phyloP scores from a whole-genome alignment of 2,888 invertebrate genomes.

The Eustalomyia histrio region DNA sequence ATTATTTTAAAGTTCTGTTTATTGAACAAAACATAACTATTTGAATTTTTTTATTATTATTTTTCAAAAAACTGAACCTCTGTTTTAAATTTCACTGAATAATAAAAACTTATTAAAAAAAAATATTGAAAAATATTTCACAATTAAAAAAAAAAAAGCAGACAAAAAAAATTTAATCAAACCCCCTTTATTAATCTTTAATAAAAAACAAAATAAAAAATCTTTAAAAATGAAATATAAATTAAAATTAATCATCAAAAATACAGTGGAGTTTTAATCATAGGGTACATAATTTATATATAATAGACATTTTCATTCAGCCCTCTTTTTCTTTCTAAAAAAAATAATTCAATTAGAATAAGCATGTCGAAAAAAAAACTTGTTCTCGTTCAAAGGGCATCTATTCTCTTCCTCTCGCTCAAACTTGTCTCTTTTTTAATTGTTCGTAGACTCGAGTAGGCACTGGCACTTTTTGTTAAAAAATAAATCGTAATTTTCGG shows the following conservation, averaged over 20 bases:
- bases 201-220: slow-evolving; percentile 39
- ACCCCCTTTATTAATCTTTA: slow-evolving; percentile 60
- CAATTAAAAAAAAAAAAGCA: slow-evolving; percentile 37
- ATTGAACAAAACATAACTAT: slow-evolving; percentile 34
- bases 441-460: no score
- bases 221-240: slow-evolving; percentile 67
- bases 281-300: background rate
- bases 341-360: no score
- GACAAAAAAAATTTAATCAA: slow-evolving; percentile 58
- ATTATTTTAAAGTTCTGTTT: slow-evolving; percentile 21
- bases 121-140: slow-evolving; percentile 48
- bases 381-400: no score
- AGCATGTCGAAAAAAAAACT: no score
- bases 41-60: slow-evolving; percentile 16
- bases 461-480: no score
- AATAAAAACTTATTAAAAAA: slow-evolving; percentile 53
- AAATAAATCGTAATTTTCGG: no score
- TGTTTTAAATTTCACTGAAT: slow-evolving; percentile 39
- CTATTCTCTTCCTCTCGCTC: no score
- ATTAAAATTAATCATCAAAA: slow-evolving; percentile 75
- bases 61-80: slow-evolving; percentile 29
- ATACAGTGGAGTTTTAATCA: slow-evolving; percentile 9
- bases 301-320: no score
- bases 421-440: no score
- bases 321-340: no score